Percentiles rank a stretch among this genome's conserved stretches.
Evolutionary conservation across 2,888 invertebrate genomes (phyloP).

Genomic region (Thereva unica): DNA sequence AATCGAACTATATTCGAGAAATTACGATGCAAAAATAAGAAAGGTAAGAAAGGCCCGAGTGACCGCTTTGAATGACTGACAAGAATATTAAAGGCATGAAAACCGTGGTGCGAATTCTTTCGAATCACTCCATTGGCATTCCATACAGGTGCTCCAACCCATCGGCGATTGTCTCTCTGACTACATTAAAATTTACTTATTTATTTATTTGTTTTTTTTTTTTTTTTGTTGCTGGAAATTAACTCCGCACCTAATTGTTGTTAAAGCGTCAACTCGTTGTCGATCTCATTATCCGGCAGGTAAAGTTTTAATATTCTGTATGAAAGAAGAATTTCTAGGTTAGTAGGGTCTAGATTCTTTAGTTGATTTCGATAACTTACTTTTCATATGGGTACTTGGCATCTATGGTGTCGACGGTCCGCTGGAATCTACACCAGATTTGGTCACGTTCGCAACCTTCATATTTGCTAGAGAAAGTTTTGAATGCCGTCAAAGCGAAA

Average conservation of each 20-base stretch:
- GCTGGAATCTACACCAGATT: constrained; percentile 42
- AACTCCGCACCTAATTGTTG: constrained; percentile 1
- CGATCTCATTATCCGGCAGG: constrained; percentile 30
- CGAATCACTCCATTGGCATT: constrained; percentile 6
- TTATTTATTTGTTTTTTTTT: too few species aligned
- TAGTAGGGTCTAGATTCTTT: constrained; percentile 3
- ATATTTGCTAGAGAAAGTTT: constrained; percentile 42
- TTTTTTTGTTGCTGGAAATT: too few species aligned
- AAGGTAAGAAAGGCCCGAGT: not conserved
- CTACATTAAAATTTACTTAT: too few species aligned
- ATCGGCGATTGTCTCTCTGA: too few species aligned
- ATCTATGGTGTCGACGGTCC: constrained; percentile 39
- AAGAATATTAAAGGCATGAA: not conserved
- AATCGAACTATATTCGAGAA: too few species aligned
- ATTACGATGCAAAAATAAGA: not conserved
- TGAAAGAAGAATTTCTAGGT: constrained; percentile 9
- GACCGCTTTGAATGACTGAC: not conserved
- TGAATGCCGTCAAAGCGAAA: constrained; percentile 57
- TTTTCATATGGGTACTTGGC: constrained; percentile 42
- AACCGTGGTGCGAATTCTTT: not conserved
- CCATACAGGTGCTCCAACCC: not conserved
- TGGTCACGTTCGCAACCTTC: constrained; percentile 41
- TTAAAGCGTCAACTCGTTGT: constrained; percentile 13
- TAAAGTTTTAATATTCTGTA: constrained; percentile 33
- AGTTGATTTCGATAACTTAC: constrained; percentile 25